Percentiles rank a stretch among this genome's conserved stretches.
phyloP scores from a whole-genome alignment of 2,797 vertebrate species.

The Girardinus metallicus region DNA sequence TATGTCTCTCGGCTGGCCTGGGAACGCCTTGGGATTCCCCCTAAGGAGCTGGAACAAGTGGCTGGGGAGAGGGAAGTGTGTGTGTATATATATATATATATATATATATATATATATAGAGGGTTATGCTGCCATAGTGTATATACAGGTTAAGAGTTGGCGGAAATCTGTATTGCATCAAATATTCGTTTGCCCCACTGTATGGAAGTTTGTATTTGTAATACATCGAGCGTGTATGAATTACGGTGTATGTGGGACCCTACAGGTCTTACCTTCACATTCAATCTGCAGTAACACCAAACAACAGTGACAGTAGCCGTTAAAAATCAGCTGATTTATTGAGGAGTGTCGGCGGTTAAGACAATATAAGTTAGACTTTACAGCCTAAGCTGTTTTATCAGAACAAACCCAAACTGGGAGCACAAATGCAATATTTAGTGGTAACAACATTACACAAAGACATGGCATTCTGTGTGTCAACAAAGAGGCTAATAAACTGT shows the following conservation, averaged over 20 bases:
- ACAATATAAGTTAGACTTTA: constrained; percentile 77
- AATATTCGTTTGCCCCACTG: not conserved
- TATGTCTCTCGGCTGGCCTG: too few species aligned
- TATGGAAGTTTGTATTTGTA: not conserved
- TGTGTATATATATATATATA: too few species aligned
- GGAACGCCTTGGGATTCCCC: too few species aligned
- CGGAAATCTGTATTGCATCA: not conserved
- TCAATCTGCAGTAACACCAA: not conserved
- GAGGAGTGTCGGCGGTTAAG: constrained; percentile 63
- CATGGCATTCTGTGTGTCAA: constrained; percentile 31
- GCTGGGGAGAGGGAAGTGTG: too few species aligned
- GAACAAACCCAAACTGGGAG: constrained; percentile 11
- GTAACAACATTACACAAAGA: constrained; percentile 18
- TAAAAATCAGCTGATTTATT: constrained; percentile 72
- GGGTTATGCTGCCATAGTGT: too few species aligned
- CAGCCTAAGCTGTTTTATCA: constrained; percentile 49
- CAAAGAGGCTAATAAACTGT: not conserved
- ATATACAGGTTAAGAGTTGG: too few species aligned
- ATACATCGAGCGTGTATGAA: not conserved
- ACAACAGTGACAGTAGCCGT: not conserved
- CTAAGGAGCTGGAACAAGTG: too few species aligned
- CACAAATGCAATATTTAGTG: constrained; percentile 16
- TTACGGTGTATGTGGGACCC: not conserved
- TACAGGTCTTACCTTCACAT: not conserved
- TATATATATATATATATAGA: too few species aligned